phyloP scores from a whole-genome alignment of 2,888 invertebrate genomes.

The Pseudoips prasinana region DNA sequence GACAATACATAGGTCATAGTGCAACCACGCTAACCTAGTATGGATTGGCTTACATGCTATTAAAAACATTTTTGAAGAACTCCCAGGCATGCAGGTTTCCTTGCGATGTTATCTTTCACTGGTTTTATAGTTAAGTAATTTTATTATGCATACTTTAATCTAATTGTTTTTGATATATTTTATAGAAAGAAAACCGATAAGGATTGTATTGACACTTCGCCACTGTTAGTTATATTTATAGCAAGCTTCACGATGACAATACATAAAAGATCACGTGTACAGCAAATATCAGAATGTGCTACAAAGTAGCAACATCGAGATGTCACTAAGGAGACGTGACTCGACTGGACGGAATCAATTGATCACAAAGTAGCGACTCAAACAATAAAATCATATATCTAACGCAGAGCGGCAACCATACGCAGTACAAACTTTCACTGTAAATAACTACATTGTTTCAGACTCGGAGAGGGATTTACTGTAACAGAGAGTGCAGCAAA shows the following conservation, averaged over 20 bases:
- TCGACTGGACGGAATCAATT: slow-evolving; percentile 34
- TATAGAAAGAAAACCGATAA: too few relatives aligned
- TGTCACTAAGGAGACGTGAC: slow-evolving; percentile 16
- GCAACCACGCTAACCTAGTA: too few relatives aligned
- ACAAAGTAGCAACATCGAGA: slow-evolving; percentile 27
- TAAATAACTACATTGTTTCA: slow-evolving; percentile 27
- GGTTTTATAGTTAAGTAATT: too few relatives aligned
- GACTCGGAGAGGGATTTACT: slow-evolving; percentile 8
- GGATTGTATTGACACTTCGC: too few relatives aligned
- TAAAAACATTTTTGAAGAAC: too few relatives aligned
- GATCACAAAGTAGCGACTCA: slow-evolving; percentile 42
- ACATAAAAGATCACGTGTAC: slow-evolving; percentile 8
- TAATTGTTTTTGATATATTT: too few relatives aligned
- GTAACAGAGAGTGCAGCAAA: slow-evolving; percentile 7
- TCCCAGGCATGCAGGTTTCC: too few relatives aligned
- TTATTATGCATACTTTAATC: too few relatives aligned
- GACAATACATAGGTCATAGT: too few relatives aligned
- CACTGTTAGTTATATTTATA: too few relatives aligned
- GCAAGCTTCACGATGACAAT: neutral
- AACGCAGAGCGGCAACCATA: slow-evolving; percentile 19
- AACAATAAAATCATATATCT: slow-evolving; percentile 32
- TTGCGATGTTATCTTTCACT: too few relatives aligned
- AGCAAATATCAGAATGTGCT: slow-evolving; percentile 12
- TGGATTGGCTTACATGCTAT: too few relatives aligned
- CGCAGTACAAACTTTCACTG: slow-evolving; percentile 17